Conservation (phyloP, 1,140 invertebrate species). For the Drosophila elegans region DNA sequence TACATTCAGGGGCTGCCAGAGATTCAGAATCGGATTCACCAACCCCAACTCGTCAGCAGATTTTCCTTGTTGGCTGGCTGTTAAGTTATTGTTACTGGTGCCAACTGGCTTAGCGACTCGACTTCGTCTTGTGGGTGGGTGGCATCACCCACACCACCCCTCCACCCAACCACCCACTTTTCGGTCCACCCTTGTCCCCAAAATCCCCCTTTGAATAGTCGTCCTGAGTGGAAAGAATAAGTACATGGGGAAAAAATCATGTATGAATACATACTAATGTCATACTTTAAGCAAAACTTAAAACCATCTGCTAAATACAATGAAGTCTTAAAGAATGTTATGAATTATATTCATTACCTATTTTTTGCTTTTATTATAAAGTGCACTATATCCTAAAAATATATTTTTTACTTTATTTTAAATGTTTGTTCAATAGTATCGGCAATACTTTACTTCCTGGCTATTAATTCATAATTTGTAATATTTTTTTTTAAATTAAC, state of each 20-base stretch:
- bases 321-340: too few species aligned
- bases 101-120: constrained; percentile 80
- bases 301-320: too few species aligned
- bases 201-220: constrained; percentile 26
- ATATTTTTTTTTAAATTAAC: too few species aligned
- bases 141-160: not conserved
- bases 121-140: constrained; percentile 36
- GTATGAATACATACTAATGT: not conserved
- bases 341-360: too few species aligned
- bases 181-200: not conserved
- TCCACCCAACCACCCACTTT: not conserved
- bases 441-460: too few species aligned
- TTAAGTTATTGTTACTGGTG: constrained; percentile 82
- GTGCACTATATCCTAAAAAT: too few species aligned
- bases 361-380: too few species aligned
- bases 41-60: constrained; percentile 61
- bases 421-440: too few species aligned
- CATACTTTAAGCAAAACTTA: not conserved
- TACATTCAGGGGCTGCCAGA: constrained; percentile 43
- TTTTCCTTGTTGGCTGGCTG: constrained; percentile 75
- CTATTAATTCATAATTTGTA: too few species aligned
- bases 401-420: too few species aligned
- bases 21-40: not conserved
- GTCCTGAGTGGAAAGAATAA: constrained; percentile 27
- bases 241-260: constrained; percentile 12